Percentiles rank a stretch among this genome's conserved stretches.
These are phyloP conservation scores for Apamea epomidion DNA, from an alignment of 2,888 invertebrate species.

Conservation along the genomic window DNA sequence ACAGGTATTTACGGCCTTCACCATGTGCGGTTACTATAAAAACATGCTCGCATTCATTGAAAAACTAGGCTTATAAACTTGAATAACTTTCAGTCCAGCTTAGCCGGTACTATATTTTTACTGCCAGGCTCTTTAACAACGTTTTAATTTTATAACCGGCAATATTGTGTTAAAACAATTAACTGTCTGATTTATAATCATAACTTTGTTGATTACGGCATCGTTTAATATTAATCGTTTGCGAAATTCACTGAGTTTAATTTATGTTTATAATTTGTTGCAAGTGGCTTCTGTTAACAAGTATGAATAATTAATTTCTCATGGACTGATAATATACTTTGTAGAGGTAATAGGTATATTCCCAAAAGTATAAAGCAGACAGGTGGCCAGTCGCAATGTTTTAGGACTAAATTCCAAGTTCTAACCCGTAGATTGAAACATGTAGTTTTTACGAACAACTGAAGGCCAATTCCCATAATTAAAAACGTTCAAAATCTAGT, in stretches of 20 bases:
- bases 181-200: constrained; percentile 66
- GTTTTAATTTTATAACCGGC: constrained; percentile 70
- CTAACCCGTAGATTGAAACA: not conserved
- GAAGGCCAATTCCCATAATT: not conserved
- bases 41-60: constrained; percentile 47
- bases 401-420: not conserved
- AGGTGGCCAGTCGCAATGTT: not conserved
- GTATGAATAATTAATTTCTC: constrained; percentile 32
- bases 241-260: constrained; percentile 60
- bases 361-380: not conserved
- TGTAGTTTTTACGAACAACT: not conserved
- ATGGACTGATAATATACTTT: constrained; percentile 22
- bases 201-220: constrained; percentile 65
- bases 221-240: constrained; percentile 61
- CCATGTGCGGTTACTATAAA: constrained; percentile 43
- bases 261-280: constrained; percentile 58
- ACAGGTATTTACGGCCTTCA: constrained; percentile 45
- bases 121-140: constrained; percentile 64
- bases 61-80: constrained; percentile 47
- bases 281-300: constrained; percentile 40
- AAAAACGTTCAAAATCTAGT: not conserved
- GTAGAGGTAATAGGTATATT: not conserved
- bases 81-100: constrained; percentile 48
- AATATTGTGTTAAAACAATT: constrained; percentile 69
- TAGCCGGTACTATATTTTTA: constrained; percentile 61